Evolutionary conservation across 2,797 vertebrate species (phyloP), one percentile per base, ranked within the genome.

Genomic region (Sardinella longiceps): DNA sequence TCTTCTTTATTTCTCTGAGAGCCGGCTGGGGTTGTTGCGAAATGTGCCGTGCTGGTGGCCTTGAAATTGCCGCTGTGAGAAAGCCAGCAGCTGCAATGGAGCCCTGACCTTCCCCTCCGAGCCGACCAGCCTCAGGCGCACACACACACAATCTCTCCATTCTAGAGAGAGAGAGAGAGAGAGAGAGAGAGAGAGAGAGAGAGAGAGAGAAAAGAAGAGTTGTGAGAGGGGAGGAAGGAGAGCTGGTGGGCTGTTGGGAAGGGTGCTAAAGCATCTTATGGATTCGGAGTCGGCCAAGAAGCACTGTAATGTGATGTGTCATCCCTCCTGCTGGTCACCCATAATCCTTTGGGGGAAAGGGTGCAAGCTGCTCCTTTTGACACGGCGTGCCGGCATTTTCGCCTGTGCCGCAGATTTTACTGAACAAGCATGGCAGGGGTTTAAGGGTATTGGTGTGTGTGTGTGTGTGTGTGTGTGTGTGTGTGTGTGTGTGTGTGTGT

Each of bases 11-110:
- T 74, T 74, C 66, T 18, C 15, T 39, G 33, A 74, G 23, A 5
- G 66, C 15, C 14, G 66, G 33, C 12, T 18, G 66, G 66, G 66
- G 66, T 20, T 50, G 82, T 91, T 92, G 90, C 87, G 92, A 94
- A 94, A 95, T 94, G 93, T 91, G 92, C 91, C 90, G 88, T 93
- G n/a, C n/a, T n/a, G 92, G 90, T 90, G 93, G 92, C 94, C 93
- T 94, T 95, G 92, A 94, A 94, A 94, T 94, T 91, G 92, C 92
- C 90, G 90, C 91, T 93, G 93, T 94, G 93, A 94, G 95, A 95
- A 93, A 89, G 88, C 86, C 85, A 90, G 92, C 93, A 95, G 92
- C 94, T 95, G 94, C 92, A 91, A 70, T 88, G 89, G 88, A 87
- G 88, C 83, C 85, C 87, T 88, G 85, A 77, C 82, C 86, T 88